Conservation (phyloP, 2,113 vertebrate species). For the Cichladusa arquata region DNA sequence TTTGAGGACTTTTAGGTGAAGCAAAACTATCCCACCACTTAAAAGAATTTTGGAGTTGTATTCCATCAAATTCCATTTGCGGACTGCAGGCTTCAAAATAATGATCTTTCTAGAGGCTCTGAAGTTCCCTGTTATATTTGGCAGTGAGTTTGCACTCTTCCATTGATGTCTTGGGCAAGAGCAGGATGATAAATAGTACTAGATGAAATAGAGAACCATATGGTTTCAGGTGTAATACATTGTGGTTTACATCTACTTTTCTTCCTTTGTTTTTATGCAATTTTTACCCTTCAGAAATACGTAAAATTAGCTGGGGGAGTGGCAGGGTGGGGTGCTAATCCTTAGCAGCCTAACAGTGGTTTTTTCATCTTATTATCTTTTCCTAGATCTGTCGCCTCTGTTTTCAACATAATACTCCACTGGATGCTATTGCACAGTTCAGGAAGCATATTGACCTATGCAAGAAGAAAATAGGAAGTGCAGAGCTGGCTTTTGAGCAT, state of each 20-base stretch:
- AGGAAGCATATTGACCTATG: conserved; percentile 96
- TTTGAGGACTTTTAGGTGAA: neutral
- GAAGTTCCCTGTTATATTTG: neutral
- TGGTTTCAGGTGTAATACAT: neutral
- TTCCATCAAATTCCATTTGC: neutral
- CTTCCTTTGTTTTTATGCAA: neutral
- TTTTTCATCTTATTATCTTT: neutral
- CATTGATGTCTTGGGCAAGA: neutral
- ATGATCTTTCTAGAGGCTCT: neutral
- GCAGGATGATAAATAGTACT: neutral
- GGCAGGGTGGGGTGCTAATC: rapidly evolving
- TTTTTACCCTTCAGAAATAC: neutral
- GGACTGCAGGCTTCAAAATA: neutral
- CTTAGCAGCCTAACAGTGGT: neutral
- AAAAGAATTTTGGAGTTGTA: neutral
- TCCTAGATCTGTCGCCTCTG: conserved; percentile 93
- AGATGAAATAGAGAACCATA: neutral
- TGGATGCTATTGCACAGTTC: conserved; percentile 97
- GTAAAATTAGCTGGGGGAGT: neutral
- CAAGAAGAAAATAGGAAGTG: conserved; percentile 98
- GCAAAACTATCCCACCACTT: neutral
- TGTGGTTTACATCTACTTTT: neutral
- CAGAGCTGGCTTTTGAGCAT: conserved; percentile 93
- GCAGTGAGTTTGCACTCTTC: neutral
- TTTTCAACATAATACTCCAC: conserved; percentile 96